Evolutionary conservation across 2,113 vertebrate species (phyloP), one percentile per base, ranked within the genome.

Genomic region (Dipodomys spectabilis): DNA sequence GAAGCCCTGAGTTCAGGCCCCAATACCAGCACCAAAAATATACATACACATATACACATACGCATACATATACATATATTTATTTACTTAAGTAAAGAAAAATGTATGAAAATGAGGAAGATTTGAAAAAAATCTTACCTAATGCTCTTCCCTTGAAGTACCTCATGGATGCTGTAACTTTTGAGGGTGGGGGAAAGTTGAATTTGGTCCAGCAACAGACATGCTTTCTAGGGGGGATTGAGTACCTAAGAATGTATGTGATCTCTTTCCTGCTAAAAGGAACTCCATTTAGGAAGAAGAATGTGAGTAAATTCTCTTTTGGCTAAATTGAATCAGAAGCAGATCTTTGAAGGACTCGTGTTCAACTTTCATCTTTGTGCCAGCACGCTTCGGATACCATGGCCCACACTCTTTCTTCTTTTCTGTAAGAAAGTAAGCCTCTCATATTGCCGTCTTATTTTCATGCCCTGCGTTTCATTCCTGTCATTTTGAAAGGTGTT

Each of bases 291-390:
- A 72, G 53, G 49, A 90, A 88, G 78, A 89, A 90, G 78, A 85
- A 97, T 88, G 85, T 90, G 79, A 94, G n/a, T 69, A 78, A 79
- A 92, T 94, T 95, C 88, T 95, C 91, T 87, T 95, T 69, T 35
- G 91, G 87, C 74, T 82, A 30, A 91, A 73, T 96, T 94, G 96
- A 96, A 95, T 97, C 88, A 96, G 95, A 97, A 97, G 93, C 93
- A 95, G 94, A 95, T 90, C 93, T 87, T 93, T 27, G 73, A 95
- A 60, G 79, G 87, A 85, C 93, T 95, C 75, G 65, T 30, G 93
- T 75, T 91, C 44, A 84, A 64, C 81, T 95, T 84, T 95, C 93
- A 93, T 96, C 86, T 91, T 82, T 25, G 6, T 39, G 67, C 80
- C 44, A 1, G 80, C 20, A 71, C 81, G 79, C 73, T 86, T 91